These are phyloP conservation scores for Gymnosoma rotundatum DNA, from an alignment of 2,888 invertebrate genomes.

Conservation along the genomic window DNA sequence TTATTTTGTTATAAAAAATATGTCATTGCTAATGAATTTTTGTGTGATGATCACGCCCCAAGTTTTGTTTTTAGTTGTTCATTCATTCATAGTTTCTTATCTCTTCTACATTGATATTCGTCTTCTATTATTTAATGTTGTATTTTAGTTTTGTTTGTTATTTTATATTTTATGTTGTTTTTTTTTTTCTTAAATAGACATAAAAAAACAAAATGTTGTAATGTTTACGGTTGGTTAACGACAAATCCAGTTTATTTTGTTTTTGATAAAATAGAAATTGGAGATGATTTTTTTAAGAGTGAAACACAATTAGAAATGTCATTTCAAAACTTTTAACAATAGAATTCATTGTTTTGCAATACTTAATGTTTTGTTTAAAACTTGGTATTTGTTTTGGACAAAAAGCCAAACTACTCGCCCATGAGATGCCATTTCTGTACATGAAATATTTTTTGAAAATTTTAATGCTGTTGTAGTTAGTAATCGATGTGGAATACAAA, in stretches of 20 bases:
- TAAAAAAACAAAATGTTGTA: conserved; percentile 29
- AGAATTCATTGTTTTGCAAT: too few relatives aligned
- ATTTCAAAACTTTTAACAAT: neutral
- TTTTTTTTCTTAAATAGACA: conserved; percentile 9
- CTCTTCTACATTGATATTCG: conserved; percentile 45
- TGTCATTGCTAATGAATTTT: conserved; percentile 46
- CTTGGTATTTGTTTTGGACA: too few relatives aligned
- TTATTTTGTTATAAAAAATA: conserved; percentile 11
- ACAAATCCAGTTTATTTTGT: conserved; percentile 48
- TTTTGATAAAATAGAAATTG: conserved; percentile 24
- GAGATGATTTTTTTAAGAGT: conserved; percentile 6
- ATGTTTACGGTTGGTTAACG: conserved; percentile 60
- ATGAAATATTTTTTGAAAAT: too few relatives aligned
- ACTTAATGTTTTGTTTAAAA: too few relatives aligned
- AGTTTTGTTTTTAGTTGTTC: conserved; percentile 57
- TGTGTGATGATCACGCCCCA: conserved; percentile 69
- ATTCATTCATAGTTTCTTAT: conserved; percentile 40
- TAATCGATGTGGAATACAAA: too few relatives aligned
- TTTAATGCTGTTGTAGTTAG: too few relatives aligned
- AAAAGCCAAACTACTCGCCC: too few relatives aligned
- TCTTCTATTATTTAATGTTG: conserved; percentile 35
- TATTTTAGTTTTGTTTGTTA: conserved; percentile 36
- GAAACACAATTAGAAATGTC: neutral
- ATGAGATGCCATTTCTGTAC: too few relatives aligned
- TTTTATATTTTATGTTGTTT: conserved; percentile 1